Evolutionary conservation across 2,888 invertebrate species (phyloP), one percentile per base, ranked within the genome.

Genomic region (Eristalis arbustorum): DNA sequence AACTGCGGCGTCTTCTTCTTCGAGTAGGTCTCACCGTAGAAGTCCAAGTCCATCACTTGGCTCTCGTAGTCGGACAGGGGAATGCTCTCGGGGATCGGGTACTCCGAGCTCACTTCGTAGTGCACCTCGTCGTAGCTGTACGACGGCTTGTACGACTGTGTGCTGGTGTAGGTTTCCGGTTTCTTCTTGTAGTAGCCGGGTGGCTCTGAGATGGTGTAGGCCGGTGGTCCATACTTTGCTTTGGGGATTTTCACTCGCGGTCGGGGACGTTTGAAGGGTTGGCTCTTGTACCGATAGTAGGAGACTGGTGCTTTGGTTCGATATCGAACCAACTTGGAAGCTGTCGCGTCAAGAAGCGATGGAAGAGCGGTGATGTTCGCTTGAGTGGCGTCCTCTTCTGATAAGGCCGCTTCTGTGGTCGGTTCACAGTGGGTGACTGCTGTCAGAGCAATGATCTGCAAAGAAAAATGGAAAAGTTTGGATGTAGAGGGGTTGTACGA

Each of bases 1-100:
- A 90, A 75, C 3, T 88, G 89, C 10, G 90, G 88, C 57, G 89
- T 79, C 79, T 91, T 91, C 40, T 91, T 89, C 1, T 90, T 89
- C 0, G 90, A 85, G 34, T 90, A 89, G 0, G 89, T 75, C 31
- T 83, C 73, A 14, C 89, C 89, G 11, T 92, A 92, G 3, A 92
- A 90, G 72, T 92, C 90, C 11, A 92, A 88, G 62, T 91, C 90
- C 90, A 92, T 92, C 13, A 90, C 88, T 78, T 91, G 90, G 0
- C 89, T 89, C 78, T 92, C 92, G 79, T 92, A 92, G 23, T 90
- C 91, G 0, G 91, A 89, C 2, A 90, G 82, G 3, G 92, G 91
- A 10, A 91, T 71, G 6, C 75, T 59, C 40, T 89, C 83, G 40
- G 81, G 57, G 14, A 66, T 28, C 0, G 88, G 83, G 56, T 78